Base-by-base conservation (phyloP, 2,113 vertebrate genomes). In the Papio anubis region DNA sequence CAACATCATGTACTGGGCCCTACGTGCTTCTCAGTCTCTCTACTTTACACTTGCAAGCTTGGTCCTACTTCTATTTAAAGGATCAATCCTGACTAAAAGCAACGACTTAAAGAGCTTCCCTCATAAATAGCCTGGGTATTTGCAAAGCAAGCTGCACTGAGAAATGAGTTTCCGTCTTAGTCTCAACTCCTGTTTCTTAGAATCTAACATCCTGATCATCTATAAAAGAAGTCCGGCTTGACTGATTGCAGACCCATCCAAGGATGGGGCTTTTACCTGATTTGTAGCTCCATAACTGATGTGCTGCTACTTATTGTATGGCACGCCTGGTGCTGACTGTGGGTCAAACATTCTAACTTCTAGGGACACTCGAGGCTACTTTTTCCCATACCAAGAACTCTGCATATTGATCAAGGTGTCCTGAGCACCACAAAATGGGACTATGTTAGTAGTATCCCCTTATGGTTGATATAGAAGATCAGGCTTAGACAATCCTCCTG, bases 191-290 rank as follows among this genome's bases (percentile, higher is more conserved):
- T 73, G 2, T 59, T 73, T 43, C 48, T 72, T 83, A 61, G 25
- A 93, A 79, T 91, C 59, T 79, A 97, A 83, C 83, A 72, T 64
- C 50, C 32, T 52, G 70, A 70, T 25, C 35, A 92, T 73, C 23
- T 92, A 88, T 84, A 91, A 84, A 88, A 32, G 52, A 95, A 83
- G 16, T 93, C 38, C 35, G 88, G 17, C 35, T 91, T 73, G 61
- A 59, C 38, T 93, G 68, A 90, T 61, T 14, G 72, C 59, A 95
- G 50, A 82, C 11, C 6, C 66, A 76, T 14, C 25, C 50, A 78
- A 79, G 50, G n/a, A 55, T 20, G 35, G n/a, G 48, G 25, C 7
- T 82, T 96, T 86, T 86, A 32, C 23, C 38, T 82, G 25, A 78
- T 48, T 90, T 50, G 50, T 32, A 93, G 30, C 43, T 96, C 14